Evolutionary conservation across 2,888 invertebrate genomes (phyloP), one percentile per base, ranked within the genome.

Genomic region (Gonocerus acuteangulatus): DNA sequence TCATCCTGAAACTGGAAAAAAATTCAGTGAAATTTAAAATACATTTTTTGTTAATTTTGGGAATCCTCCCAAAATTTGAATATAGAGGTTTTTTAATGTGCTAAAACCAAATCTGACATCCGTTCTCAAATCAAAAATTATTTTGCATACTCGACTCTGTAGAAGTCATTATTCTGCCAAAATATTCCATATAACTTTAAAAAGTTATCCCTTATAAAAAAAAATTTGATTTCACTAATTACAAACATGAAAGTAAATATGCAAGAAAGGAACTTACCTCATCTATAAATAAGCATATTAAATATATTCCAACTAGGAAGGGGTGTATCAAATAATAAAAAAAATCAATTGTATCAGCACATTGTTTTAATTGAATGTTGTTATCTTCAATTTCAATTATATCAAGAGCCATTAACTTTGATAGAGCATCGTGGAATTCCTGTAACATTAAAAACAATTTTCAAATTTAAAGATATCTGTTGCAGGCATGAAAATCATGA

Each of bases 271-370:
- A 16, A 70, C 69, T 72, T 73, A 84, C 84, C 75, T 80, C 72
- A 42, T 74, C 72, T 32, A 82, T 68, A 48, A 77, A 71, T 27
- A 73, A 74, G 48, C 78, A 77, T 11, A 79, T 74, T 56, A 78
- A 71, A 66, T 78, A 77, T 66, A 84, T 77, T 1, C 84, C 81
- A 62, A 78, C 78, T 51, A 84, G 77, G 60, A 85, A 83, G 48
- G 85, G 87, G 70, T 81, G 78, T 48, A 83, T 73, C 19, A 83
- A 73, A 71, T 83, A 83, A 44, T 78, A 75, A 54, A 89, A 74
- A 36, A 87, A 71, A 21, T 74, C 71, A 68, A 77, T 76, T 39
- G 82, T 70, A 68, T 77, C 78, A 11, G 68, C 68, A 65, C 80
- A 79, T 1, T 71, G 70, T 56, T 78, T 76, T 32, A 76, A 65